A percentile compares a stretch with the other conserved stretches of the same genome.
These are phyloP conservation scores for Sitta carolinensis DNA, from an alignment of 2,797 vertebrate species.

Conservation along the genomic window DNA sequence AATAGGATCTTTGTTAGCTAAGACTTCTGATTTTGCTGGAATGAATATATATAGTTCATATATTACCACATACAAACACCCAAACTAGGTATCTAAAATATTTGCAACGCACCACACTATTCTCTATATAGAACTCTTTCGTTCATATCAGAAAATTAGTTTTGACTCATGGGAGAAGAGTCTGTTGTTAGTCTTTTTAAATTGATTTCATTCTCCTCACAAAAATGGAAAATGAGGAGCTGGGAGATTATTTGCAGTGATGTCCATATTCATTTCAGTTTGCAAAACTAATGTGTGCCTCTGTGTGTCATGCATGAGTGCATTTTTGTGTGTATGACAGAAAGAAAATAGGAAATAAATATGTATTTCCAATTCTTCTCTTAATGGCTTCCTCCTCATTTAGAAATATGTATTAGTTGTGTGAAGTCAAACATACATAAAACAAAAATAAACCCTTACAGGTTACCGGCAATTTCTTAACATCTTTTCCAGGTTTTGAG, in stretches of 20 bases:
- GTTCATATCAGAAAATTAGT: slow-evolving; percentile 48
- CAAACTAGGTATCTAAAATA: slow-evolving; percentile 14
- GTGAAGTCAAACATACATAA: neutral
- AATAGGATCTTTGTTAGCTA: neutral
- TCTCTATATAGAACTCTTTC: neutral
- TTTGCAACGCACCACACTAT: neutral
- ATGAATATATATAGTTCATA: slow-evolving; percentile 3
- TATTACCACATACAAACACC: neutral
- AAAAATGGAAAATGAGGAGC: neutral
- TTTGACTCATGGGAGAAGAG: neutral
- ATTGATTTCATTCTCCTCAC: slow-evolving; percentile 17
- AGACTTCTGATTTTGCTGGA: neutral
- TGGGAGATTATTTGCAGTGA: neutral
- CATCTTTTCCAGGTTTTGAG: slow-evolving; percentile 35
- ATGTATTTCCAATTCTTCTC: neutral
- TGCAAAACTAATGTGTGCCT: neutral
- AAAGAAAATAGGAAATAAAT: neutral
- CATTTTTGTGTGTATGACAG: neutral
- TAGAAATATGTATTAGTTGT: neutral
- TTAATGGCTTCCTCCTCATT: neutral
- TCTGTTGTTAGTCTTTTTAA: slow-evolving; percentile 14
- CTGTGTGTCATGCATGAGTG: too few species aligned
- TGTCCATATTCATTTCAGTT: neutral
- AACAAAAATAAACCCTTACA: slow-evolving; percentile 8
- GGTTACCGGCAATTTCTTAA: slow-evolving; percentile 24